Evolutionary conservation across 1,140 invertebrate species (phyloP).

Genomic region (Globodera rostochiensis): DNA sequence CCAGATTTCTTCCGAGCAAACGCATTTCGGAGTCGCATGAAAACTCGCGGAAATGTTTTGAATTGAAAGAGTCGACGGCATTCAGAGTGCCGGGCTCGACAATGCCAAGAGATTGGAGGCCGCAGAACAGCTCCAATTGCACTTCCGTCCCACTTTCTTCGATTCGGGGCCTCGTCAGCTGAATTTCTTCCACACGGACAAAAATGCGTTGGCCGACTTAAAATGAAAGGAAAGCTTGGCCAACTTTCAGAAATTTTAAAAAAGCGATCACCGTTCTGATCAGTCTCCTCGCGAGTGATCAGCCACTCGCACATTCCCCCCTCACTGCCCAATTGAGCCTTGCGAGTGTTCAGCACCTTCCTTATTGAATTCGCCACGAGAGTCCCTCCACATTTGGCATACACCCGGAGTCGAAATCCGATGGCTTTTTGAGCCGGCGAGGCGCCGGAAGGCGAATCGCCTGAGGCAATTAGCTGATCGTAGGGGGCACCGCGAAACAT

Average conservation of each 20-base stretch:
- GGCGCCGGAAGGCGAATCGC: conserved; percentile 22
- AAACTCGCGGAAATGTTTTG: conserved; percentile 27
- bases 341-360: conserved; percentile 33
- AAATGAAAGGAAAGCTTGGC: background rate
- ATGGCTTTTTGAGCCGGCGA: conserved; percentile 33
- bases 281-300: background rate
- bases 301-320: conserved; percentile 6
- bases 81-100: background rate
- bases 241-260: conserved; percentile 2
- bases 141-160: background rate
- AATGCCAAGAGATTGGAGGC: conserved; percentile 9
- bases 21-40: conserved; percentile 24
- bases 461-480: conserved; percentile 43
- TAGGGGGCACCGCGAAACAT: conserved; percentile 57
- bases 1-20: conserved; percentile 2
- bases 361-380: conserved; percentile 45
- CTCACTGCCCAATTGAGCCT: background rate
- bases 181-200: conserved; percentile 23
- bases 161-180: background rate
- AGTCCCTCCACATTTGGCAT: conserved; percentile 53
- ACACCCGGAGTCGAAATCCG: conserved; percentile 51
- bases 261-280: conserved; percentile 6
- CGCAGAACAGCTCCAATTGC: conserved; percentile 22
- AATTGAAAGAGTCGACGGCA: background rate
- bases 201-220: conserved; percentile 18